A percentile compares a stretch with the other conserved stretches of the same genome.
Conservation (phyloP, 2,113 vertebrate genomes). For the Percopsis transmontana region DNA sequence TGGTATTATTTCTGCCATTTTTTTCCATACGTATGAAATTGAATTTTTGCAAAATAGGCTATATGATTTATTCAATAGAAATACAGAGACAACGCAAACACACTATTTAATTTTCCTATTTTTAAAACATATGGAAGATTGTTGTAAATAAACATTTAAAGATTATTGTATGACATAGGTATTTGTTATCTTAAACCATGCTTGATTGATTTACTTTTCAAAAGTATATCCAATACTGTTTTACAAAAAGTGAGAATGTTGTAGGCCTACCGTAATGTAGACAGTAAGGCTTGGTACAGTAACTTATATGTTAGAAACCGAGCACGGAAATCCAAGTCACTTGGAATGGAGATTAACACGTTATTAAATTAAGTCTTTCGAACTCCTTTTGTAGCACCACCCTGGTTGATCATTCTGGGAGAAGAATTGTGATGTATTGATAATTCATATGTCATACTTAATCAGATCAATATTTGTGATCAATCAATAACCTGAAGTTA, state of each 20-base stretch:
- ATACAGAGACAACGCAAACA: background rate
- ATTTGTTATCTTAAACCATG: slow-evolving; percentile 10
- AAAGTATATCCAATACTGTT: background rate
- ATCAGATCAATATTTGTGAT: too few species aligned
- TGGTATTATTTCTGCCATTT: background rate
- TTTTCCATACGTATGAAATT: background rate
- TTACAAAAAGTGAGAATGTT: background rate
- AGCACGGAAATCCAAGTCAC: slow-evolving; percentile 24
- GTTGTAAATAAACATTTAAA: slow-evolving; percentile 58
- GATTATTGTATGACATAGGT: slow-evolving; percentile 8
- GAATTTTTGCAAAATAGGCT: background rate
- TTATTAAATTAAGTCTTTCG: too few species aligned
- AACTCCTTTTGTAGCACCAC: too few species aligned
- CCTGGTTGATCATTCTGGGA: too few species aligned
- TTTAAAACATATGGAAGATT: slow-evolving; percentile 23
- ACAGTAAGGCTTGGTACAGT: too few species aligned
- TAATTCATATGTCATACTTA: too few species aligned
- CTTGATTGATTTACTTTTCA: background rate
- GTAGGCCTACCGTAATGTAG: too few species aligned
- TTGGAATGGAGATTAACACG: too few species aligned
- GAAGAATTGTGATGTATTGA: too few species aligned
- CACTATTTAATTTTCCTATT: background rate
- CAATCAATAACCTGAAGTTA: too few species aligned
- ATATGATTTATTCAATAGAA: background rate
- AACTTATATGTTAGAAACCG: too few species aligned